Evolutionary conservation across 1,140 invertebrate genomes (phyloP).

Genomic region (Zeugodacus cucurbitae): DNA sequence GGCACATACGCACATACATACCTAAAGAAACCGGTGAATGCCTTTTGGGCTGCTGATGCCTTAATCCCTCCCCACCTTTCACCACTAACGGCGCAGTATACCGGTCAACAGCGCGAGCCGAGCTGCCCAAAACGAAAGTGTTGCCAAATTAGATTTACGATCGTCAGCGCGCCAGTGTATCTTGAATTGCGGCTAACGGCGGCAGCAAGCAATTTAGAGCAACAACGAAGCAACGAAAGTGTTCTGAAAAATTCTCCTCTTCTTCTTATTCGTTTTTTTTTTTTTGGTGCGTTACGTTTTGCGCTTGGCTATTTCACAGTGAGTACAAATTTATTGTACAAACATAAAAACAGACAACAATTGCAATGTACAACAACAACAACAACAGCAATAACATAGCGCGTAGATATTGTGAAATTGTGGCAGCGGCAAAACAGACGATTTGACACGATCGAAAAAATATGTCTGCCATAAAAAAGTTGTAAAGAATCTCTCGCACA

Average conservation of each 20-base stretch:
- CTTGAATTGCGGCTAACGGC: conserved; percentile 23
- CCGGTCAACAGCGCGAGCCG: neutral
- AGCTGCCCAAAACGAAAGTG: conserved; percentile 6
- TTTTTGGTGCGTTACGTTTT: too few relatives aligned
- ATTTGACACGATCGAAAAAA: conserved; percentile 32
- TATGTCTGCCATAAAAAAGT: conserved; percentile 7
- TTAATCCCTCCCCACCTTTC: neutral
- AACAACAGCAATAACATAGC: neutral
- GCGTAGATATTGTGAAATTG: conserved; percentile 6
- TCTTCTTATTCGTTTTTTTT: too few relatives aligned
- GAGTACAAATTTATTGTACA: neutral
- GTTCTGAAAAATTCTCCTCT: neutral
- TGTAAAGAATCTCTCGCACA: neutral
- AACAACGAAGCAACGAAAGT: neutral
- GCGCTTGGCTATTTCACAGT: neutral
- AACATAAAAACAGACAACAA: conserved; percentile 8
- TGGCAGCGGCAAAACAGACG: neutral
- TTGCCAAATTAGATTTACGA: conserved; percentile 37
- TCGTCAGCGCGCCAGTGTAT: conserved; percentile 20
- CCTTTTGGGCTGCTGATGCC: neutral
- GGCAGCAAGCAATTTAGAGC: neutral
- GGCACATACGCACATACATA: neutral
- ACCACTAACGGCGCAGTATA: neutral
- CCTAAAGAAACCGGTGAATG: neutral
- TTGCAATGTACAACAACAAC: neutral